Conservation (phyloP, 2,113 vertebrate species). For the Spilogale gracilis region DNA sequence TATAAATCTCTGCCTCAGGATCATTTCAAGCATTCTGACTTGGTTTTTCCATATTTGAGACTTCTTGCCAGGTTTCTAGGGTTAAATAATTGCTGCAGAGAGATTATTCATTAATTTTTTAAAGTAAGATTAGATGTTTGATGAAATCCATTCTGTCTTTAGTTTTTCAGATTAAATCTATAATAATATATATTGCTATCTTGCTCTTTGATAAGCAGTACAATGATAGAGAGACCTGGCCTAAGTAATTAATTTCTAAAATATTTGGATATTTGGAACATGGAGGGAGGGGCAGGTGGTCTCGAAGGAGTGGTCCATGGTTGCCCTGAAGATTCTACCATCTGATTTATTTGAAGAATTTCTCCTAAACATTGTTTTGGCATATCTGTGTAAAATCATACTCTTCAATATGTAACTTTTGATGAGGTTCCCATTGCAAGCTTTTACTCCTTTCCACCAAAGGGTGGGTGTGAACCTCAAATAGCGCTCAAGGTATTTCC, state of each 20-base stretch:
- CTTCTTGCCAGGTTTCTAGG: background rate
- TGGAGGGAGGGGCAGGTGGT: background rate
- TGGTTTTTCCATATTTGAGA: background rate
- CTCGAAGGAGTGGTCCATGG: background rate
- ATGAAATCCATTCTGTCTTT: conserved; percentile 16
- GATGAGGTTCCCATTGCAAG: background rate
- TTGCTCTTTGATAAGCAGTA: conserved; percentile 12
- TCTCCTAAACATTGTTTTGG: background rate
- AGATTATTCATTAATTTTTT: background rate
- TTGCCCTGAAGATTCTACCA: background rate
- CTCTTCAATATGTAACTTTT: background rate
- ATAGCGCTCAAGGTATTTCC: background rate
- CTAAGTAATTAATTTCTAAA: conserved; percentile 42
- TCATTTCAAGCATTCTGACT: background rate
- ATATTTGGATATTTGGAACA: background rate
- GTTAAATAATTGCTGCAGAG: background rate
- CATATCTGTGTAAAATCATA: background rate
- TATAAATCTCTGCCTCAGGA: background rate
- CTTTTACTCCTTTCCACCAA: background rate
- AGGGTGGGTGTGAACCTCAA: background rate
- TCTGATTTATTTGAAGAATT: background rate
- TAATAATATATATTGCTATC: background rate
- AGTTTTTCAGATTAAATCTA: background rate
- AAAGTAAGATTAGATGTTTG: background rate
- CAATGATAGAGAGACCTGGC: background rate